These are phyloP conservation scores for Laterallus jamaicensis DNA, from an alignment of 2,113 vertebrate genomes.

Conservation along the genomic window DNA sequence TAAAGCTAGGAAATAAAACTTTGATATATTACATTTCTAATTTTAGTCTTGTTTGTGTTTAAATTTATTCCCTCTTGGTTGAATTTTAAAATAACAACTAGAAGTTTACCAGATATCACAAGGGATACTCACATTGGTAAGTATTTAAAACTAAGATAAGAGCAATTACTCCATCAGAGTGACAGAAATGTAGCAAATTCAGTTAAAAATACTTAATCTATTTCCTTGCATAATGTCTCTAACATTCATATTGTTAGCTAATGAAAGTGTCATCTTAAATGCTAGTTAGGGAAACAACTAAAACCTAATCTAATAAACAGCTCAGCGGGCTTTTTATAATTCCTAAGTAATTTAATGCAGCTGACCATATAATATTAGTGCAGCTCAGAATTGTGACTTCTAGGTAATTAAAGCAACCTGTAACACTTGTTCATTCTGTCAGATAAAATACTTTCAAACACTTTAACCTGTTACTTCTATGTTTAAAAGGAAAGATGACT, in stretches of 20 bases:
- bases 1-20: neutral
- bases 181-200: neutral
- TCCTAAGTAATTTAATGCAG: conserved; percentile 28
- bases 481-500: neutral
- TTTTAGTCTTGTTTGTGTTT: neutral
- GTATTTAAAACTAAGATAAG: neutral
- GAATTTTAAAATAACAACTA: neutral
- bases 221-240: neutral
- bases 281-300: conserved; percentile 6
- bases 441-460: neutral
- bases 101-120: neutral
- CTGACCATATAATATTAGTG: neutral
- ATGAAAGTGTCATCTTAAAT: conserved; percentile 42
- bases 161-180: neutral
- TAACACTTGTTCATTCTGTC: neutral
- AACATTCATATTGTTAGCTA: neutral
- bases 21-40: neutral
- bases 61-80: neutral
- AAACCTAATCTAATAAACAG: conserved; percentile 24
- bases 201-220: neutral
- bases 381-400: neutral
- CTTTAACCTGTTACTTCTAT: neutral
- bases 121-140: neutral
- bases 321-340: neutral
- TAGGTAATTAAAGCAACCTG: neutral